phyloP scores from a whole-genome alignment of 1,140 invertebrate genomes.

The Cyclargus thomasi region DNA sequence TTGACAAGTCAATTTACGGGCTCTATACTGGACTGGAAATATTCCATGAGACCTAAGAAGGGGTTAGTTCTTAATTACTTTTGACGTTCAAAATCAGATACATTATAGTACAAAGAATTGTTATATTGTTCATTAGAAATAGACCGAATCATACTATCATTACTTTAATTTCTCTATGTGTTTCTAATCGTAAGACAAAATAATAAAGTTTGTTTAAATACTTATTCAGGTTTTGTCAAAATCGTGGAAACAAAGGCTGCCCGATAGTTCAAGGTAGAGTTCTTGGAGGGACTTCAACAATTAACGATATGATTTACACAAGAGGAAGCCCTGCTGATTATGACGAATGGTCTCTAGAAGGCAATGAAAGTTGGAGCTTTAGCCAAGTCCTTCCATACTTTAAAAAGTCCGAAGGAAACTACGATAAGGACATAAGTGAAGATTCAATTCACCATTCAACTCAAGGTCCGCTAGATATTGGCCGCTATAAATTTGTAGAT shows the following conservation, averaged over 20 bases:
- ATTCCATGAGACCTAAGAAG: conserved; percentile 79
- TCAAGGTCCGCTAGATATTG: conserved; percentile 61
- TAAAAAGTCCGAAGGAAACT: conserved; percentile 75
- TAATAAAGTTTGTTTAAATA: background rate
- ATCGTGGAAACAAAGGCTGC: conserved; percentile 46
- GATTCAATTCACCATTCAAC: conserved; percentile 62
- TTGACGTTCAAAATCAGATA: no score
- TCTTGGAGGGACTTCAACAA: conserved; percentile 84
- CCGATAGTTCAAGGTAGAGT: conserved; percentile 77
- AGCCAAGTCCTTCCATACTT: conserved; percentile 82
- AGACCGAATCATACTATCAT: no score
- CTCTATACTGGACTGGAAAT: conserved; percentile 82
- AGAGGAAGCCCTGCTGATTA: conserved; percentile 83
- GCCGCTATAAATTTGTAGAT: conserved; percentile 57
- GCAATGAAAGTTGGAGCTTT: conserved; percentile 81
- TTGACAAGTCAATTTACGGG: conserved; percentile 76
- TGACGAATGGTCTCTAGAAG: conserved; percentile 79
- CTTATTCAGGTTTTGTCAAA: conserved; percentile 57
- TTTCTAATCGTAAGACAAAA: no score
- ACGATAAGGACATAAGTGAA: conserved; percentile 63
- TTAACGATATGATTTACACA: conserved; percentile 90
- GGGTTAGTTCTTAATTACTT: conserved; percentile 46
- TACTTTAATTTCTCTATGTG: no score
- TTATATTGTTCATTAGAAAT: no score
- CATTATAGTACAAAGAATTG: background rate